Evolutionary conservation across 2,797 vertebrate species (phyloP), one percentile per base, ranked within the genome.

Genomic region (Melopsittacus undulatus): DNA sequence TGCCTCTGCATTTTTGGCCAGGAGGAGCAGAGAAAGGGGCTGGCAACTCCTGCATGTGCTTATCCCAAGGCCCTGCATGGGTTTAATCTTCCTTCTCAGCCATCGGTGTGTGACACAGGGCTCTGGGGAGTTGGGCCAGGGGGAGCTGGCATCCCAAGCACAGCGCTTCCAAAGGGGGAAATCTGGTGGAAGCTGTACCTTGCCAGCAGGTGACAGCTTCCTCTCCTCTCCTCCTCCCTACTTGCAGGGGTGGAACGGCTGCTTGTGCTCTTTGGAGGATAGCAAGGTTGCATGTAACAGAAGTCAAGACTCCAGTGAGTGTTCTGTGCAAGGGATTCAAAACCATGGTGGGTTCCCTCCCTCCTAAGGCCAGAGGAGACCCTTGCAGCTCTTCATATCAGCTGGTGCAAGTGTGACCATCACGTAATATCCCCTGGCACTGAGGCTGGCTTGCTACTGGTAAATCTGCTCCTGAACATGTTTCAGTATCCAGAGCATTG

Each of bases 191-290:
- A 85, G 42, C 22, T 67, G 15, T 51, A 15, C 17, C 26, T 76
- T 67, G 32, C 32, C 54, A 79, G 42, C 7, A 57, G 82, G 49
- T 77, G 26, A 29, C 0, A 0, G 38, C 21, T 45, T 51, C 36
- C 27, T 67, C 11, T 51, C 36, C 27, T 67, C 11, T 76, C 27
- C 38, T 69, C 36, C 18, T 74, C 17, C 61, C 73, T 34, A 11
- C 21, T 64, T 34, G 57, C 3, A 1, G 23, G 64, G 36, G 6
- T 43, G 46, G 51, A 63, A 21, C 1, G 2, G 30, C 43, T 2
- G 0, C 13, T 64, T 1, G 0, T 36, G 0, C 34, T 30, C 14
- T 23, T 10, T 11, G 7, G 46, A 38, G 46, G 32, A 11, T 2
- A 45, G 49, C 1, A 2, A 66, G 46, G 36, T 18, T 67, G 63